A percentile compares a stretch with the other conserved stretches of the same genome.
phyloP scores from a whole-genome alignment of 2,888 invertebrate species.

The Cataglyphis altisquamis region DNA sequence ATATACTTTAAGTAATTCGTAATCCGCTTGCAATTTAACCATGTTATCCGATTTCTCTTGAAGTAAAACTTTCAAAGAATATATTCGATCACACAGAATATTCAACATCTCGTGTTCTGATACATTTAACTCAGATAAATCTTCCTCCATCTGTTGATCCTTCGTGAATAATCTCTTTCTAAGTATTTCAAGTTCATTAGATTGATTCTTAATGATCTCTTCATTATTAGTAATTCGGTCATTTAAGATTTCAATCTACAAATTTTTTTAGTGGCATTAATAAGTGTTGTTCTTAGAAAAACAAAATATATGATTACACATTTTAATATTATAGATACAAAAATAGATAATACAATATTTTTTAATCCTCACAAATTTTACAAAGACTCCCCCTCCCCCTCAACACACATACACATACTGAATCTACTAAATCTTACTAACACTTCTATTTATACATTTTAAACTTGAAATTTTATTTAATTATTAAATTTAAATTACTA shows the following conservation, averaged over 20 bases:
- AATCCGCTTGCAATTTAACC: constrained; percentile 79
- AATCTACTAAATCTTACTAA: not conserved
- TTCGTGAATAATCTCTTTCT: constrained; percentile 71
- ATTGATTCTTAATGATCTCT: constrained; percentile 64
- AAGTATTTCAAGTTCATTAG: constrained; percentile 70
- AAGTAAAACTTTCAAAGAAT: constrained; percentile 75
- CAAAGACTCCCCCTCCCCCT: too few relatives aligned
- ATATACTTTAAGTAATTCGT: constrained; percentile 79
- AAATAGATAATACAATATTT: not conserved
- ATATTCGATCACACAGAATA: constrained; percentile 70
- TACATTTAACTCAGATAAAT: constrained; percentile 71
- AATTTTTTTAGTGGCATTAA: constrained; percentile 14
- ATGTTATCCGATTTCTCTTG: constrained; percentile 77
- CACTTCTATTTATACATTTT: not conserved
- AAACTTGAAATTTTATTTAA: not conserved
- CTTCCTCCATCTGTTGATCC: constrained; percentile 69
- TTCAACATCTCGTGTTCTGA: constrained; percentile 73
- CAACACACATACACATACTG: not conserved
- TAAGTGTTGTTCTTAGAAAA: not conserved
- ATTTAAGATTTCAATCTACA: constrained; percentile 63
- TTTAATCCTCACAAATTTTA: not conserved
- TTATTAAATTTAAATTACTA: not conserved
- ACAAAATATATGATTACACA: not conserved
- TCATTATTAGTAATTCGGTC: constrained; percentile 64
- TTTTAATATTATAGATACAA: not conserved